Evolutionary conservation across 1,140 invertebrate species (phyloP).

Genomic region (Pectinophora gossypiella): DNA sequence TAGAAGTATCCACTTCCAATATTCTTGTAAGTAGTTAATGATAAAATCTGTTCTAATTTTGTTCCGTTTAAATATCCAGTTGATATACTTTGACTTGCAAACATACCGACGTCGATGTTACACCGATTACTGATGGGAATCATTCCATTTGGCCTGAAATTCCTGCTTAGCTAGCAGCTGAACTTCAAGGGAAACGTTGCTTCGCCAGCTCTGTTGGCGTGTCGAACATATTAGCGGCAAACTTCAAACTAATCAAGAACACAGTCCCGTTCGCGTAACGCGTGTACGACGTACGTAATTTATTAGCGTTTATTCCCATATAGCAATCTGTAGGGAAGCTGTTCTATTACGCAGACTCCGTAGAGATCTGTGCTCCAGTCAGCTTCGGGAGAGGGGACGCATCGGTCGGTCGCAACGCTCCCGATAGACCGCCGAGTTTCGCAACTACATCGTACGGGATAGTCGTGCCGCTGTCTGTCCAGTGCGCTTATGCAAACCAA

Average conservation of each 20-base stretch:
- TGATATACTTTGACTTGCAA: too few relatives aligned
- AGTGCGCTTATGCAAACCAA: background rate
- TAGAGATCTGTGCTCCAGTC: slow-evolving; percentile 63
- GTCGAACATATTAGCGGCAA: slow-evolving; percentile 52
- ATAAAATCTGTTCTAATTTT: too few relatives aligned
- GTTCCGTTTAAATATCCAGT: too few relatives aligned
- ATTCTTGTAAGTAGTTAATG: too few relatives aligned
- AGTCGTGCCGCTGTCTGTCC: background rate
- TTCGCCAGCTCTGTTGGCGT: slow-evolving; percentile 2
- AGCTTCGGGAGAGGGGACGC: slow-evolving; percentile 50
- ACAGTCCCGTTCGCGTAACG: slow-evolving; percentile 46
- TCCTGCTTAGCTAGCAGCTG: background rate
- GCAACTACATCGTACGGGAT: background rate
- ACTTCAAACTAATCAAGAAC: slow-evolving; percentile 72
- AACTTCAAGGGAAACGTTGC: too few relatives aligned
- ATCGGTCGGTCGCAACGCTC: slow-evolving; percentile 47
- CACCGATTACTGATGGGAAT: too few relatives aligned
- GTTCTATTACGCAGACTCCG: slow-evolving; percentile 73
- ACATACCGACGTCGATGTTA: too few relatives aligned
- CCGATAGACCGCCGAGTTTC: background rate
- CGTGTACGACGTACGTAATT: slow-evolving; percentile 67
- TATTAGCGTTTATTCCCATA: slow-evolving; percentile 73
- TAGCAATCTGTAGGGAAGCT: slow-evolving; percentile 70
- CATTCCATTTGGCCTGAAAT: background rate
- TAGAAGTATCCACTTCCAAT: too few relatives aligned